Base-by-base conservation (phyloP, 2,113 vertebrate species). In the Lichenostomus cassidix region DNA sequence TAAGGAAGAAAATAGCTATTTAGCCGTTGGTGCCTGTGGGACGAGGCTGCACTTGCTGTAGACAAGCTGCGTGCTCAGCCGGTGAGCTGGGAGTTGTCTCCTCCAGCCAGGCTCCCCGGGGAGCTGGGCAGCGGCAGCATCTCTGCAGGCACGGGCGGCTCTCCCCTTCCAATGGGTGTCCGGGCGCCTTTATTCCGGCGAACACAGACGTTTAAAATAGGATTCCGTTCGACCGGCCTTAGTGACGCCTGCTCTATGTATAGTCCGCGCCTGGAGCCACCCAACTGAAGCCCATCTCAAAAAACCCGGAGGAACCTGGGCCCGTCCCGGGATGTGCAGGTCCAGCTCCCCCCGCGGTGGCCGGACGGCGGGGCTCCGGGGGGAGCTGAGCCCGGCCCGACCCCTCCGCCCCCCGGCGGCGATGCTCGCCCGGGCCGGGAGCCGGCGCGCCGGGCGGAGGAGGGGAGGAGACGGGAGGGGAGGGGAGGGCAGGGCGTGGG, bases 201-300 rank as follows among this genome's bases (percentile, higher is more conserved):
- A 89, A 88, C 83, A 75, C 86, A 64, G 93, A 42, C 56, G 97
- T 98, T 98, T 97, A 97, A 98, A 98, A 97, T 93, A 97, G 97
- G 89, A 90, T 89, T 97, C 96, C 94, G 95, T 98, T 97, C 91
- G 87, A 77, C 60, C 49, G 68, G 91, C 69, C 15, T 8, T 84
- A 92, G 64, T 94, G 97, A 97, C 96, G 89, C 95, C 94, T 25
- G 53, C 82, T 87, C 97, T 98, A 96, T 96, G 96, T 96, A 97
- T 96, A 98, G 96, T 69, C 94, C 42, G 67, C 53, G 83, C 76
- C 79, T 21, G 74, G 80, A 86, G 89, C 92, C 67, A 81, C 94
- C 88, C 94, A 83, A 96, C 80, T 6, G 70, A 90, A 22, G 24
- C 70, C 74, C 89, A 59, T 70, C 77, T 71, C 56, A 63, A 89